A percentile compares a stretch with the other conserved stretches of the same genome.
Conservation (phyloP, 2,113 vertebrate species). For the Mus spicilegus region DNA sequence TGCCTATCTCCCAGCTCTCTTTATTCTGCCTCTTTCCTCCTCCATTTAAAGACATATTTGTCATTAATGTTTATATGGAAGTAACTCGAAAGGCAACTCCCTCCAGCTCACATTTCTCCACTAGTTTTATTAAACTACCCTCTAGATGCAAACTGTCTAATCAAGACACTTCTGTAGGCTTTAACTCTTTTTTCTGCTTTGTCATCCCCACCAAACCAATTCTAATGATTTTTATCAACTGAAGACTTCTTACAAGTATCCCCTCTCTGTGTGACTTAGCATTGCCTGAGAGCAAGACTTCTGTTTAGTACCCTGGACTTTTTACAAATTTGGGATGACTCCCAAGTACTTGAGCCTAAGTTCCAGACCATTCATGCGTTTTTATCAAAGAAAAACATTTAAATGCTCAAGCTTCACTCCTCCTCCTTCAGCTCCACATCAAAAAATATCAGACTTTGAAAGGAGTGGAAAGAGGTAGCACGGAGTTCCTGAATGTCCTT, state of each 20-base stretch:
- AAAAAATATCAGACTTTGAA: background rate
- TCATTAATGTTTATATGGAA: slow-evolving; percentile 22
- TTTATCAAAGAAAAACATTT: background rate
- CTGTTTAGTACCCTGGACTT: background rate
- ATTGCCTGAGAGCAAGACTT: background rate
- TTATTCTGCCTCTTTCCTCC: background rate
- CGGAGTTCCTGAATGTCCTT: background rate
- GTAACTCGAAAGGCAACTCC: background rate
- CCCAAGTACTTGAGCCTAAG: background rate
- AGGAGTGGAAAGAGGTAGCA: background rate
- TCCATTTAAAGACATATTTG: background rate
- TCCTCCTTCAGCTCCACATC: background rate
- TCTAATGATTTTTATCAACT: background rate
- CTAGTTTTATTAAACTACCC: background rate
- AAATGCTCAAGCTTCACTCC: background rate
- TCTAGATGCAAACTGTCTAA: background rate
- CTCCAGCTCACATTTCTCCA: background rate
- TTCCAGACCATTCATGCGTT: background rate
- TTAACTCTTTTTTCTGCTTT: background rate
- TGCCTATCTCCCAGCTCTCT: background rate
- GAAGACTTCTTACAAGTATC: background rate
- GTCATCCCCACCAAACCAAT: background rate
- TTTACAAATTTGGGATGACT: background rate
- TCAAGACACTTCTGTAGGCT: background rate
- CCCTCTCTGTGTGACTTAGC: background rate